Percentiles rank a stretch among this genome's conserved stretches.
These are phyloP conservation scores for Sycophaga agraensis DNA, from an alignment of 1,140 invertebrate genomes.

Conservation along the genomic window DNA sequence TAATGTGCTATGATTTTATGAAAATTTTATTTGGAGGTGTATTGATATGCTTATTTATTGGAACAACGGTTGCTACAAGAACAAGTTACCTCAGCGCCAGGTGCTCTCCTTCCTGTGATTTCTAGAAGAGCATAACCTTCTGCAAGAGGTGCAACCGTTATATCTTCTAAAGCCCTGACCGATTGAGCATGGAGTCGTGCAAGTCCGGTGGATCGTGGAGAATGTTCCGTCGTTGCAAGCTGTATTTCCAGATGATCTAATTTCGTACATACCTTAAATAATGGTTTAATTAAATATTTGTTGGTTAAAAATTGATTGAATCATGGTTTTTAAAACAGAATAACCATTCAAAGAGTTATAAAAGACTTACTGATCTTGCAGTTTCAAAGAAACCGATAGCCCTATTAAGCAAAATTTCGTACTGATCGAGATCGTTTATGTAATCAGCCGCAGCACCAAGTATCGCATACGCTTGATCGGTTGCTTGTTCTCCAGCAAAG, in stretches of 20 bases:
- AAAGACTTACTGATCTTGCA: conserved; percentile 65
- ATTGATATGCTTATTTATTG: no score
- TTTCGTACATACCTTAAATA: conserved; percentile 68
- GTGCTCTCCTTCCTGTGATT: conserved; percentile 65
- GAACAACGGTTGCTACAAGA: not conserved
- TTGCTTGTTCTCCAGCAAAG: conserved; percentile 72
- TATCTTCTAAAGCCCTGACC: conserved; percentile 66
- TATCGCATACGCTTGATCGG: conserved; percentile 70
- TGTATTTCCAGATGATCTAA: conserved; percentile 78
- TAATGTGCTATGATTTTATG: no score
- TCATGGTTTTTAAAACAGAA: no score
- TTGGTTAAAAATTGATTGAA: no score
- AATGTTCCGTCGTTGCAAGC: conserved; percentile 66
- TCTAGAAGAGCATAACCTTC: conserved; percentile 76
- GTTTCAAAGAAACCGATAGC: conserved; percentile 75
- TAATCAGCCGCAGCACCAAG: conserved; percentile 76
- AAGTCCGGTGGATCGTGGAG: conserved; percentile 65
- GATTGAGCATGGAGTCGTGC: conserved; percentile 68
- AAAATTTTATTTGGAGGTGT: no score
- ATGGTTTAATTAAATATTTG: not conserved
- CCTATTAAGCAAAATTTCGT: conserved; percentile 67
- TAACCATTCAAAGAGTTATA: no score
- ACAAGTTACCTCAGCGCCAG: conserved; percentile 67
- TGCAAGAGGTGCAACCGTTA: conserved; percentile 64
- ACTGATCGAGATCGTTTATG: conserved; percentile 69